These are phyloP conservation scores for Macaca fascicularis DNA, from an alignment of 2,113 vertebrate species.

Conservation along the genomic window T2T-MFA8v1.1 NC_088386.1:80728001-80728500, in stretches of 20 bases:
- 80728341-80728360: not conserved
- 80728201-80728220: not conserved
- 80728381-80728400: not conserved
- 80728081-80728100: not conserved
- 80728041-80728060: not conserved
- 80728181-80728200: not conserved
- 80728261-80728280: not conserved
- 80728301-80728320: not conserved
- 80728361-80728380: fast-evolving
- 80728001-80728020: too few species aligned
- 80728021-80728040: not conserved
- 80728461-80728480: not conserved
- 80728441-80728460: not conserved
- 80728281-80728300: not conserved
- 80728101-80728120: not conserved
- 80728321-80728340: not conserved
- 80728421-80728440: not conserved
- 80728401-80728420: not conserved
- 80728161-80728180: not conserved
- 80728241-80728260: not conserved
- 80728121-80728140: not conserved
- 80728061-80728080: not conserved
- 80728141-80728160: not conserved
- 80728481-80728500: not conserved
- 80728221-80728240: not conserved